Evolutionary conservation across 1,140 invertebrate species (phyloP).

Genomic region (Magallana ariakensis): DNA sequence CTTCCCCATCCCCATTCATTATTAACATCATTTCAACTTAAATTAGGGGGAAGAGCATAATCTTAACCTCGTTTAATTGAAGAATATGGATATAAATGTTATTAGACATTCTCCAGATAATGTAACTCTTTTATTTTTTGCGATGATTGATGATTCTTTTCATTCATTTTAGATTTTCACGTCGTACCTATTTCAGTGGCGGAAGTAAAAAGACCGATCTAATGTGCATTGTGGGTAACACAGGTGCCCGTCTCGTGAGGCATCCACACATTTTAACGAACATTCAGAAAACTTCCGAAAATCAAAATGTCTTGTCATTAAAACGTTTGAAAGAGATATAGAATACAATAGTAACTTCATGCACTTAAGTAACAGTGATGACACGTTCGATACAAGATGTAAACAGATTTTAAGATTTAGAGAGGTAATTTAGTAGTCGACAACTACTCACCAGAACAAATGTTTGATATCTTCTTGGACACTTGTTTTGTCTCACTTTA

Average conservation of each 20-base stretch:
- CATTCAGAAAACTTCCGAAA: not conserved
- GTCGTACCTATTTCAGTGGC: conserved; percentile 48
- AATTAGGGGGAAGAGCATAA: too few relatives aligned
- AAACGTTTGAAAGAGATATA: not conserved
- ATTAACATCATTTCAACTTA: too few relatives aligned
- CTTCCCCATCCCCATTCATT: too few relatives aligned
- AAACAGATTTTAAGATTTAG: conserved; percentile 11
- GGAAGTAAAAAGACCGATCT: conserved; percentile 49
- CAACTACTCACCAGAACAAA: too few relatives aligned
- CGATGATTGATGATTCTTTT: conserved; percentile 40
- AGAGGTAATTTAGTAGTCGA: too few relatives aligned
- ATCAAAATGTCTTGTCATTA: not conserved
- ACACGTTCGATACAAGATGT: conserved; percentile 42
- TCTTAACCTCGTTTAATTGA: too few relatives aligned
- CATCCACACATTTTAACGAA: not conserved
- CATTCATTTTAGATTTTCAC: not conserved
- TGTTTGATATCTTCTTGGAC: too few relatives aligned
- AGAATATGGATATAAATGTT: too few relatives aligned
- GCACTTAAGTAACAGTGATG: not conserved
- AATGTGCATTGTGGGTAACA: conserved; percentile 39
- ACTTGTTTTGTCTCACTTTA: too few relatives aligned
- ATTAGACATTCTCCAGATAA: too few relatives aligned
- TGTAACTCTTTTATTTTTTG: too few relatives aligned
- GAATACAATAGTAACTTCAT: not conserved
- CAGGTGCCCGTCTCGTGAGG: conserved; percentile 19